Evolutionary conservation across 2,797 vertebrate genomes (phyloP).

Genomic region (Pteropus rufus): DNA sequence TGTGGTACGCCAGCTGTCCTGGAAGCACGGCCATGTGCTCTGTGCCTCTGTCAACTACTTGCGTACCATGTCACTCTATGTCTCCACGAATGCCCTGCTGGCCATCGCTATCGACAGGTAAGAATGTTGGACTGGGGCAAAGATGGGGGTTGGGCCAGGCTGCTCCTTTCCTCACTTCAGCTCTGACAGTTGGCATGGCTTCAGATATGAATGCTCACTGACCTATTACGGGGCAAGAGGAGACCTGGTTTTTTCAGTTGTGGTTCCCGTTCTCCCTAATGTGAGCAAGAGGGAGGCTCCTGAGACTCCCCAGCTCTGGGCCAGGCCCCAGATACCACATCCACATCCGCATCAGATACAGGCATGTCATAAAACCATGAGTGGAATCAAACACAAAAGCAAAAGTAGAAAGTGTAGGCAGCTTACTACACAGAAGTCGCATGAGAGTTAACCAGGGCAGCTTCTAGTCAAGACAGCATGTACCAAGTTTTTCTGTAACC

Average conservation of each 20-base stretch:
- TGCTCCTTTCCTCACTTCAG: not conserved
- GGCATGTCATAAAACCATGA: not conserved
- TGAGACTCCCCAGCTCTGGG: not conserved
- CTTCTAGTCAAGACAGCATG: not conserved
- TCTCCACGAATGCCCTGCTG: slow-evolving; percentile 96
- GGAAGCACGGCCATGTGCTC: slow-evolving; percentile 92
- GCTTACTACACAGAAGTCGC: not conserved
- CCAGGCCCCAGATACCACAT: not conserved
- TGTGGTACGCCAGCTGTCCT: slow-evolving; percentile 93
- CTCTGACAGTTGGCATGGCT: not conserved
- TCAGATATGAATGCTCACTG: not conserved
- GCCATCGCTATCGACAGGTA: slow-evolving; percentile 97
- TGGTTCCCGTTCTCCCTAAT: not conserved
- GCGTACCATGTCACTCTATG: slow-evolving; percentile 93
- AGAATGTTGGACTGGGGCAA: not conserved
- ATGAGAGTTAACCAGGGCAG: not conserved
- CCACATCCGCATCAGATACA: not conserved
- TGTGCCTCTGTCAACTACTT: slow-evolving; percentile 96
- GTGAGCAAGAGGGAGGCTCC: not conserved
- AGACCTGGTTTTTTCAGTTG: not conserved
- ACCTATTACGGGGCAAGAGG: not conserved
- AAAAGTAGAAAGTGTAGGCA: not conserved
- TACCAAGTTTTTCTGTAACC: not conserved
- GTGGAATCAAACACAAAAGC: not conserved
- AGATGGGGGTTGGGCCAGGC: rapidly evolving